Conservation (phyloP, 1,140 invertebrate genomes). For the roundworm (Caenorhabditis elegans) region WBcel235 BX284606.5:2927501-2928000, state of each 20-base stretch:
- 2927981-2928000: conserved; percentile 28
- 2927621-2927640: conserved; percentile 9
- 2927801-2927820: too few species aligned
- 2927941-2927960: neutral
- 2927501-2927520: too few species aligned
- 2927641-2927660: conserved; percentile 2
- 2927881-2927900: conserved; percentile 31
- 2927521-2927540: neutral
- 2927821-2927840: too few species aligned
- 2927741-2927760: neutral
- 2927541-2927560: neutral
- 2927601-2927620: conserved; percentile 30
- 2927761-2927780: too few species aligned
- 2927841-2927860: neutral
- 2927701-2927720: neutral
- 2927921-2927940: neutral
- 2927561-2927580: neutral
- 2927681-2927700: neutral
- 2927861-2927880: conserved; percentile 22
- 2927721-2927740: neutral
- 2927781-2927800: too few species aligned
- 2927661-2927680: neutral
- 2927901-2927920: neutral
- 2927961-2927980: neutral
- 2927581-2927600: conserved; percentile 30